Evolutionary conservation across 2,797 vertebrate genomes (phyloP), one percentile per base, ranked within the genome.

Genomic region (Adrianichthys oophorus): DNA sequence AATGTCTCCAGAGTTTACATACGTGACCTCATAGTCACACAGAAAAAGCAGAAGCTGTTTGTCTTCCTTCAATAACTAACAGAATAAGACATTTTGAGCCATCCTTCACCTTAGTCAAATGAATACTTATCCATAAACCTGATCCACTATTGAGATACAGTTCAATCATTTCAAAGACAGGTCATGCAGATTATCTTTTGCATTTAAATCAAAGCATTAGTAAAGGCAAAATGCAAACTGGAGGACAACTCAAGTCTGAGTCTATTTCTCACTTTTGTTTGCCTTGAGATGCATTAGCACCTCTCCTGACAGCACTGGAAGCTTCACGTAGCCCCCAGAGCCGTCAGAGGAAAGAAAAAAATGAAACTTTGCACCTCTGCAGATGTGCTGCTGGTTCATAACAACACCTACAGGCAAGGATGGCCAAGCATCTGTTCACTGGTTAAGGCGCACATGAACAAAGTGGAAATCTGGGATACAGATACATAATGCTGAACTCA

Each of bases 391-490:
- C 23, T n/a, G 52, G 17, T 7, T 56, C 26, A 4, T 16, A 32
- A 18, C 42, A 21, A 19, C 14, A 56, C 46, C 64, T 52, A 17
- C 14, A 1, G 51, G 52, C 59, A 43, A 32, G 24, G 43, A 65
- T 62, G 72, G 53, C 44, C 41, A 4, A 64, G 72, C 61, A 32
- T 73, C 52, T 76, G 67, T 45, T 66, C 21, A 18, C 21, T 18
- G 56, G 62, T 52, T 37, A 37, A 37, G 47, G 45, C 26, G 10
- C n/a, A 7, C 7, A n/a, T n/a, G 49, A 29, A 51, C 40, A 43
- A 48, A 23, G 54, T 46, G 49, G 52, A 63, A 46, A 21, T 55
- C 17, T 16, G 15, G 49, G 47, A 45, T 67, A 68, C n/a, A 32
- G n/a, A 16, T 52, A 19, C 17, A 46, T 56, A 15, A 17, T 8